Evolutionary conservation across 2,888 invertebrate genomes (phyloP).

Genomic region (Ametastegia equiseti): DNA sequence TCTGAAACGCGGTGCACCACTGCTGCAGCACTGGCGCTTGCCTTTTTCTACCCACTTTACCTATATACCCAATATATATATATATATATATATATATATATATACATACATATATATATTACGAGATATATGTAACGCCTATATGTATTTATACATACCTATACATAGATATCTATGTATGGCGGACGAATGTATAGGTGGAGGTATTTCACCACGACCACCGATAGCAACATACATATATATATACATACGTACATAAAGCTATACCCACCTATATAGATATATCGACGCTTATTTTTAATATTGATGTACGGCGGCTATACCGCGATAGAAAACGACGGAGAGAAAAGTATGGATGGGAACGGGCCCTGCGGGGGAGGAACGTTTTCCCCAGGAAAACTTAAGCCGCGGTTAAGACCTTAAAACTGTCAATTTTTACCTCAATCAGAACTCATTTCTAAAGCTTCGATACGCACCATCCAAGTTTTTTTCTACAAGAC

Average conservation of each 20-base stretch:
- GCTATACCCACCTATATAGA: slow-evolving; percentile 28
- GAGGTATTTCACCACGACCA: slow-evolving; percentile 41
- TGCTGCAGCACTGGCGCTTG: slow-evolving; percentile 52
- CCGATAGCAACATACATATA: slow-evolving; percentile 12
- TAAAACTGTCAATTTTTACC: not conserved
- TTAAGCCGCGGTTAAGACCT: slow-evolving; percentile 27
- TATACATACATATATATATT: slow-evolving; percentile 24
- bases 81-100: slow-evolving; percentile 34
- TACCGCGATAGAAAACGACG: slow-evolving; percentile 42
- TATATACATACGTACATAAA: not conserved
- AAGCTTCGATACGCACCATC: not conserved
- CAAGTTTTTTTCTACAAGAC: not conserved
- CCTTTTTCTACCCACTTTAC: slow-evolving; percentile 49
- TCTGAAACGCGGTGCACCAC: slow-evolving; percentile 60
- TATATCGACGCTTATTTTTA: slow-evolving; percentile 52
- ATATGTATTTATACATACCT: slow-evolving; percentile 34
- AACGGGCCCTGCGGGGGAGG: no score
- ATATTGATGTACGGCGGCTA: slow-evolving; percentile 50
- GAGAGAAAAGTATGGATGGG: slow-evolving; percentile 12
- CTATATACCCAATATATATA: slow-evolving; percentile 48
- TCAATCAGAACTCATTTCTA: not conserved
- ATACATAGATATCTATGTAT: slow-evolving; percentile 31
- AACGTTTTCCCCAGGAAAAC: not conserved
- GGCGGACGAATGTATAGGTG: slow-evolving; percentile 10
- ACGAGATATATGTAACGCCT: slow-evolving; percentile 44